Evolutionary conservation across 92 coral and sea anemone species (phyloP).

Genomic region (Porites rus): DNA sequence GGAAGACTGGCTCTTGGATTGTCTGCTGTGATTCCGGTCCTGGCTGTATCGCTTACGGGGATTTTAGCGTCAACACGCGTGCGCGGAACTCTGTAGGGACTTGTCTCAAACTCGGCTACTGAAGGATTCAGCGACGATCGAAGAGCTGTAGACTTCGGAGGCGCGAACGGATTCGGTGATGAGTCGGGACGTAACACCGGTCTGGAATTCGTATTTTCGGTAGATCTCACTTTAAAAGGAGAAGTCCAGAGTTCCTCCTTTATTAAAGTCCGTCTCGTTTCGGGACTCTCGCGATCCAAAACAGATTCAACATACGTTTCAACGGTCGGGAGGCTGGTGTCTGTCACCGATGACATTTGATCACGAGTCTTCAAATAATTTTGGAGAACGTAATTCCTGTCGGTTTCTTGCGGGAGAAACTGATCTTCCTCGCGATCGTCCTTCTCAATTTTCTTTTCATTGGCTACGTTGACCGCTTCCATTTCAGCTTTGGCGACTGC

Average conservation of each 20-base stretch:
- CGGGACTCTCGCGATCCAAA: background rate
- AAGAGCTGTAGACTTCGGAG: background rate
- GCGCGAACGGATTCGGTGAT: background rate
- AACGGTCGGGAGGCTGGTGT: background rate
- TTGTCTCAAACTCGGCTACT: too few relatives aligned
- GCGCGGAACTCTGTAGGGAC: too few relatives aligned
- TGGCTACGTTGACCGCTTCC: constrained; percentile 20
- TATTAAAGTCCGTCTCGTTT: background rate
- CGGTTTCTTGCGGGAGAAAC: constrained; percentile 13
- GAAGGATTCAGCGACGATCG: too few relatives aligned
- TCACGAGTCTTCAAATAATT: constrained; percentile 13
- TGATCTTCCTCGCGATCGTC: background rate
- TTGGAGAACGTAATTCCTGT: constrained; percentile 17
- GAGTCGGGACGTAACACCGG: background rate
- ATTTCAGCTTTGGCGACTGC: constrained; percentile 33
- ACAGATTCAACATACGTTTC: constrained; percentile 1
- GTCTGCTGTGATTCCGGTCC: too few relatives aligned
- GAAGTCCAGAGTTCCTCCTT: background rate
- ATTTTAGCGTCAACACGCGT: too few relatives aligned
- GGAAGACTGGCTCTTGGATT: background rate
- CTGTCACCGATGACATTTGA: constrained; percentile 12
- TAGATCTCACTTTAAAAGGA: background rate
- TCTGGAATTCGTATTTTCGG: background rate
- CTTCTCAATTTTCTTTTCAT: constrained; percentile 4
- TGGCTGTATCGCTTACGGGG: background rate